Percentiles rank a stretch among this genome's conserved stretches.
These are phyloP conservation scores for Epirrhoe alternata DNA, from an alignment of 2,888 invertebrate species.

Conservation along the genomic window DNA sequence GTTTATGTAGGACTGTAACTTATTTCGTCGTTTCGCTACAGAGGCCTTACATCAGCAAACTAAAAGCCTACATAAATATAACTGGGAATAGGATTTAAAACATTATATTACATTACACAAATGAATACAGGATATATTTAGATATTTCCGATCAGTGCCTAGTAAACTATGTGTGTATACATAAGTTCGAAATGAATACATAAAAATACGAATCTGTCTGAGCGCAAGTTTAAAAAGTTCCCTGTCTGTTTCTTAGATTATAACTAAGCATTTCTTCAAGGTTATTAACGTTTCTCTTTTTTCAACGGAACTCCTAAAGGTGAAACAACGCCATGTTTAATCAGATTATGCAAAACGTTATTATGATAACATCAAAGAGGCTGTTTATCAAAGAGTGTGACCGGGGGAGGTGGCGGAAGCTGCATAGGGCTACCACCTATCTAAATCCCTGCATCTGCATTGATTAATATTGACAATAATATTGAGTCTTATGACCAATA, in stretches of 20 bases:
- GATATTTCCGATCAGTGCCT: too few relatives aligned
- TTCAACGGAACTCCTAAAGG: conserved; percentile 11
- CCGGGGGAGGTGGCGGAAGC: conserved; percentile 42
- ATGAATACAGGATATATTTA: background rate
- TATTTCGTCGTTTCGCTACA: conserved; percentile 13
- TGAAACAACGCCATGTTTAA: conserved; percentile 39
- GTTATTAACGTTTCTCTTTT: background rate
- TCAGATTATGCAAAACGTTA: conserved; percentile 51
- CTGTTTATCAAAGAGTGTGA: conserved; percentile 48
- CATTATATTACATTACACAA: too few relatives aligned
- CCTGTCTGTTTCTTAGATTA: background rate
- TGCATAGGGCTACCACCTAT: conserved; percentile 15
- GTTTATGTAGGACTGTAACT: conserved; percentile 35
- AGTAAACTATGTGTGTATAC: too few relatives aligned
- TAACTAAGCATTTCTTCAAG: background rate
- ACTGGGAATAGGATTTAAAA: too few relatives aligned
- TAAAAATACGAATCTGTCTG: too few relatives aligned
- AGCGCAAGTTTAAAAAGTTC: too few relatives aligned
- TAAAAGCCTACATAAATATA: conserved; percentile 4
- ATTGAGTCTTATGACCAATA: too few relatives aligned
- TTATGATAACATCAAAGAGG: conserved; percentile 51
- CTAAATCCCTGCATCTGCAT: background rate
- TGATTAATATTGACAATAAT: too few relatives aligned
- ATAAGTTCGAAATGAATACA: too few relatives aligned
- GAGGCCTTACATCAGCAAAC: conserved; percentile 19